Conservation (phyloP, 2,888 invertebrate species). For the Agrotis clavis region DNA sequence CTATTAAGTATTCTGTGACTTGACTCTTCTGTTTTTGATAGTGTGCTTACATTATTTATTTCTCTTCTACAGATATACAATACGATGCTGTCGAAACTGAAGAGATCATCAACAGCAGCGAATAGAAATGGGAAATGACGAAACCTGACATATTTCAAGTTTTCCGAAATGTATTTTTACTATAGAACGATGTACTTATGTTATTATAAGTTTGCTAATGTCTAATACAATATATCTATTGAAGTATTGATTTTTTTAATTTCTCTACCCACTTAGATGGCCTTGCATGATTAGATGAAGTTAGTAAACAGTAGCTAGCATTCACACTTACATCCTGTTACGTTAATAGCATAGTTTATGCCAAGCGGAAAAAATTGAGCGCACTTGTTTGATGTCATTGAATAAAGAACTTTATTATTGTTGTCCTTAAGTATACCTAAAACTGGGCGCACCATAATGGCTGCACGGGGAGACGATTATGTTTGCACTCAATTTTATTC, state of each 20-base stretch:
- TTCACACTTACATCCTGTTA: too few relatives aligned
- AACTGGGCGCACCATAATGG: too few relatives aligned
- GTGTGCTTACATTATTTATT: background rate
- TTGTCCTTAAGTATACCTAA: too few relatives aligned
- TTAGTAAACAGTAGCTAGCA: background rate
- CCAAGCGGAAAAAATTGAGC: too few relatives aligned
- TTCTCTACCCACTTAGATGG: background rate
- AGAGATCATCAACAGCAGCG: conserved; percentile 49
- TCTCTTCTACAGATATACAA: conserved; percentile 70
- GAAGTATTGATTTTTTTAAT: conserved; percentile 1
- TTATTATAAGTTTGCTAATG: background rate
- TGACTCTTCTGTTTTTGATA: too few relatives aligned
- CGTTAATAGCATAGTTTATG: too few relatives aligned
- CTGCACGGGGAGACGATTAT: too few relatives aligned
- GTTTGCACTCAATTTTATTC: too few relatives aligned
- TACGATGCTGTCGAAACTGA: conserved; percentile 70
- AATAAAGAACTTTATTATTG: too few relatives aligned
- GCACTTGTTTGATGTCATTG: too few relatives aligned
- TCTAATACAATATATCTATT: background rate
- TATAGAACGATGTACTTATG: background rate
- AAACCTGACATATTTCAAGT: conserved; percentile 9
- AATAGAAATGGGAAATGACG: conserved; percentile 42
- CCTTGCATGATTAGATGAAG: background rate
- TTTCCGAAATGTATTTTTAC: background rate
- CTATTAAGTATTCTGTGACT: too few relatives aligned